phyloP scores from a whole-genome alignment of 2,113 vertebrate species.

The Cygnus atratus region DNA sequence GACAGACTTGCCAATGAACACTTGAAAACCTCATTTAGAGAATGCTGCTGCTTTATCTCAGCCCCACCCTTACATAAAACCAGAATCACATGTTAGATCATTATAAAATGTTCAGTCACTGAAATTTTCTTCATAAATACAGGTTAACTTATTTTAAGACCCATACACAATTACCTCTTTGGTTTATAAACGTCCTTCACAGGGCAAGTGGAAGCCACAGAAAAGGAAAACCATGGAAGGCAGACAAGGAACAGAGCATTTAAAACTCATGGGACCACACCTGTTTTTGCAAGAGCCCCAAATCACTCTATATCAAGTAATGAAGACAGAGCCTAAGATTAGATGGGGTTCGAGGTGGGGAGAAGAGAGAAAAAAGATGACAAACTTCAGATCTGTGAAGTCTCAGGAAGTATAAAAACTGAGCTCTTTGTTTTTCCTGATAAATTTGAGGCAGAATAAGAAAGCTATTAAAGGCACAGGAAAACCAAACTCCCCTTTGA shows the following conservation, averaged over 20 bases:
- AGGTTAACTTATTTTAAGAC: not conserved
- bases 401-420: not conserved
- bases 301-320: not conserved
- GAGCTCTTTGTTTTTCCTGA: not conserved
- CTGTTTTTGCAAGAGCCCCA: not conserved
- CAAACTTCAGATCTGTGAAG: not conserved
- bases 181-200: not conserved
- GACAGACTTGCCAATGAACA: constrained; percentile 5
- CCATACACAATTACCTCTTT: not conserved
- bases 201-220: not conserved
- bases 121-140: not conserved
- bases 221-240: not conserved
- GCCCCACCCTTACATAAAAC: constrained; percentile 13
- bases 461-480: not conserved
- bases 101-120: not conserved
- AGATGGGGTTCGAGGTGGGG: not conserved
- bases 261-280: not conserved
- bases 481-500: not conserved
- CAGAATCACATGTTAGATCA: not conserved
- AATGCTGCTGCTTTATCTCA: not conserved
- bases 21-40: not conserved
- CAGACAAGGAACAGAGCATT: not conserved
- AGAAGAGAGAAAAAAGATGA: not conserved
- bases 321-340: not conserved
- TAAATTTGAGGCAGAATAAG: not conserved